Conservation (phyloP, 1,140 invertebrate genomes). For the Akabosia matsudoensis region DNA sequence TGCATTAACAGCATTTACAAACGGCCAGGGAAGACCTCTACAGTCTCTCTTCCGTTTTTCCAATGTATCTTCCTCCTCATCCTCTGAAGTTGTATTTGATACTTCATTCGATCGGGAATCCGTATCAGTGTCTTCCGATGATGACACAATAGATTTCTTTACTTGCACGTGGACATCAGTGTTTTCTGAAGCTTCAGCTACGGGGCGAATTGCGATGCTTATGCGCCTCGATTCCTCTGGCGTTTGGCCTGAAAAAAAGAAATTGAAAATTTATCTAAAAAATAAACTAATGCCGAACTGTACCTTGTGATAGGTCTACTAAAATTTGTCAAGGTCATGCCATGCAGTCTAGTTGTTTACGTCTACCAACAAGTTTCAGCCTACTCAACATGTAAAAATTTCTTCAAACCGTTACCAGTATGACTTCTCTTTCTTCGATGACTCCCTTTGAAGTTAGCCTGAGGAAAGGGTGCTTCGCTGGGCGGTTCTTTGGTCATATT, state of each 20-base stretch:
- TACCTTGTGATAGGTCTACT: neutral
- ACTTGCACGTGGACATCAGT: neutral
- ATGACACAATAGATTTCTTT: neutral
- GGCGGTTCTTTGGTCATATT: neutral
- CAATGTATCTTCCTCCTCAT: neutral
- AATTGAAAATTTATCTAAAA: neutral
- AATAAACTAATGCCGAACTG: neutral
- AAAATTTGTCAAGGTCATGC: too few relatives aligned
- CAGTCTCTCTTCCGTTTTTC: slow-evolving; percentile 1
- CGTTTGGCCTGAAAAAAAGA: neutral
- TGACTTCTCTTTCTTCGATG: neutral
- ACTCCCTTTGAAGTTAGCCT: neutral
- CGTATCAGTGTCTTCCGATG: neutral
- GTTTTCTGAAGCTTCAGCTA: neutral
- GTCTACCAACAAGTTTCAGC: too few relatives aligned
- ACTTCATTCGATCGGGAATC: neutral
- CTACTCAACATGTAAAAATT: too few relatives aligned
- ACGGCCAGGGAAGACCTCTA: neutral
- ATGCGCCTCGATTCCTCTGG: neutral
- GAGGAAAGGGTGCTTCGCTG: too few relatives aligned
- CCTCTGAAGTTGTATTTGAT: neutral
- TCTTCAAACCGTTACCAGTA: too few relatives aligned
- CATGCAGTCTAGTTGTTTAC: too few relatives aligned
- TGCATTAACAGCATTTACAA: slow-evolving; percentile 11
- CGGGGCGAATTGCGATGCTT: neutral